Percentiles rank a stretch among this genome's conserved stretches.
These are phyloP conservation scores for Notospermus geniculatus DNA, from an alignment of 1,140 invertebrate species.

Conservation along the genomic window DNA sequence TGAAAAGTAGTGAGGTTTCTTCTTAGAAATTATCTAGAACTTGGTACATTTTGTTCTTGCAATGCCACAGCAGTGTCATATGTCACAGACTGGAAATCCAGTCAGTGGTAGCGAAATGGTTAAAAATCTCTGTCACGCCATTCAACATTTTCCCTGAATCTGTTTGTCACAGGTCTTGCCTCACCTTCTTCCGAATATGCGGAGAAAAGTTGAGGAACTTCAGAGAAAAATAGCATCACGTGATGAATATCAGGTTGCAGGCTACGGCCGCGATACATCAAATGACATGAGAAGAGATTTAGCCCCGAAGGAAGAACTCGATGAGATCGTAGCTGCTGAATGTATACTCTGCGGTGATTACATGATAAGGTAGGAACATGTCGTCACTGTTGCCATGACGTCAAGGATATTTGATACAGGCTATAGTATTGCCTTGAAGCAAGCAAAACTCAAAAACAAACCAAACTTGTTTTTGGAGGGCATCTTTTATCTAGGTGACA, in stretches of 20 bases:
- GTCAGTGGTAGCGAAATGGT: neutral
- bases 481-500: too few relatives aligned
- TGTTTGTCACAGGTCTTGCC: slow-evolving; percentile 58
- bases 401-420: too few relatives aligned
- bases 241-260: slow-evolving; percentile 25
- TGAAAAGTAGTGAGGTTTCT: neutral
- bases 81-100: neutral
- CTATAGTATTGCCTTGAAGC: too few relatives aligned
- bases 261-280: slow-evolving; percentile 8
- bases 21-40: too few relatives aligned
- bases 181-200: slow-evolving; percentile 60
- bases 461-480: too few relatives aligned
- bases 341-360: slow-evolving; percentile 91
- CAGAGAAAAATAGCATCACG: slow-evolving; percentile 53
- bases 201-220: slow-evolving; percentile 58
- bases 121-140: neutral
- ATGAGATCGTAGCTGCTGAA: slow-evolving; percentile 85
- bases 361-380: slow-evolving; percentile 71
- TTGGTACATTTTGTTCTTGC: neutral
- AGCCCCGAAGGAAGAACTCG: slow-evolving; percentile 68
- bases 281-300: slow-evolving; percentile 22
- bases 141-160: neutral
- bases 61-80: neutral
- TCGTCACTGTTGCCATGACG: too few relatives aligned
- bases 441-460: too few relatives aligned